Conservation (phyloP, 2,797 vertebrate species). For the Aphelocoma californica region DNA sequence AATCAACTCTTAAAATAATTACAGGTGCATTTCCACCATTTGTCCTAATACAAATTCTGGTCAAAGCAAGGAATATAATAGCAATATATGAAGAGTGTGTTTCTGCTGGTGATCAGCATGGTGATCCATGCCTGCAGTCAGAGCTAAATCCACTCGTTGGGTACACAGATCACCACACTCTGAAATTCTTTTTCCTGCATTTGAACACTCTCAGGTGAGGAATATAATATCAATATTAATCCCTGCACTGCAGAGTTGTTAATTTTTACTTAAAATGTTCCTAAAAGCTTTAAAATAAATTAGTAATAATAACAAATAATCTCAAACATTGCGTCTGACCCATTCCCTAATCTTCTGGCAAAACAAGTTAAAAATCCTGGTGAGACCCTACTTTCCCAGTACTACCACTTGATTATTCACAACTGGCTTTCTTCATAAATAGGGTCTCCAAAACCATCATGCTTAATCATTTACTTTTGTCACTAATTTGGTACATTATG, state of each 20-base stretch:
- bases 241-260: not conserved
- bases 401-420: not conserved
- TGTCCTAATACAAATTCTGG: not conserved
- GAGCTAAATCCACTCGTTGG: not conserved
- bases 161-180: not conserved
- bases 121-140: not conserved
- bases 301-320: not conserved
- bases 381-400: not conserved
- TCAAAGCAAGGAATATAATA: not conserved
- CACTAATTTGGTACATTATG: not conserved
- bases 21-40: not conserved
- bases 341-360: not conserved
- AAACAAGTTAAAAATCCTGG: not conserved
- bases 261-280: not conserved
- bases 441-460: not conserved
- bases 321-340: not conserved
- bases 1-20: slow-evolving; percentile 1
- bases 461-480: not conserved
- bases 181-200: not conserved
- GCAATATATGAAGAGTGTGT: rapidly evolving
- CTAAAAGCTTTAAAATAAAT: not conserved
- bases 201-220: not conserved
- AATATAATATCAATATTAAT: not conserved
- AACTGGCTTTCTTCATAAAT: not conserved
- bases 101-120: not conserved